Evolutionary conservation across 2,113 vertebrate genomes (phyloP).

Genomic region (Laticauda laticaudata): DNA sequence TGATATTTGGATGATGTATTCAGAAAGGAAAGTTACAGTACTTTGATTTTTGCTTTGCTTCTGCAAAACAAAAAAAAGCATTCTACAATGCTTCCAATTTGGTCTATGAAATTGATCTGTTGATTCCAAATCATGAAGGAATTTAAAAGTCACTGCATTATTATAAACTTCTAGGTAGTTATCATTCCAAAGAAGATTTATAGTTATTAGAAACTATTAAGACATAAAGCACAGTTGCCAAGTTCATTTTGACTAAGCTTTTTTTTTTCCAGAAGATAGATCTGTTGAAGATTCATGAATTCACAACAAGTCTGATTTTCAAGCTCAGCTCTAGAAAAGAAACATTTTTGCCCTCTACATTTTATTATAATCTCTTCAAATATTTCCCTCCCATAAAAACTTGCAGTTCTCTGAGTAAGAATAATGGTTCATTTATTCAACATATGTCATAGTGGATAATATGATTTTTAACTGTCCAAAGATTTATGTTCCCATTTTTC

Average conservation of each 20-base stretch:
- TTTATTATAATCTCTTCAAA: conserved; percentile 47
- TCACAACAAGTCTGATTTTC: background rate
- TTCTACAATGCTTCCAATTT: too few species aligned
- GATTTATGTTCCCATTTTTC: conserved; percentile 66
- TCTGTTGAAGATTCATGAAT: background rate
- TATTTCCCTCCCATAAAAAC: conserved; percentile 19
- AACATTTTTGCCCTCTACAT: conserved; percentile 44
- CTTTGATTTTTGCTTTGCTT: background rate
- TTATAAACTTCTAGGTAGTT: background rate
- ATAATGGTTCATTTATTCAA: conserved; percentile 62
- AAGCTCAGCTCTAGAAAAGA: background rate
- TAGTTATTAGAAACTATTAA: background rate
- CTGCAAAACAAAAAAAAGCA: background rate
- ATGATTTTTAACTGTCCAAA: conserved; percentile 56
- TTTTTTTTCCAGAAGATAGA: background rate
- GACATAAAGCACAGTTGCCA: background rate
- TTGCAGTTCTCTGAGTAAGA: conserved; percentile 64
- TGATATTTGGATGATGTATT: too few species aligned
- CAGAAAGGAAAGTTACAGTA: background rate
- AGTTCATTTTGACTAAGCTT: background rate
- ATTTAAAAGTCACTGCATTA: background rate
- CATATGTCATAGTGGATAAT: conserved; percentile 38
- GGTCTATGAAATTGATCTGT: background rate
- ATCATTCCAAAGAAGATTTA: background rate
- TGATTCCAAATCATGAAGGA: background rate